phyloP scores from a whole-genome alignment of 2,797 vertebrate species.

The Acropternis orthonyx region DNA sequence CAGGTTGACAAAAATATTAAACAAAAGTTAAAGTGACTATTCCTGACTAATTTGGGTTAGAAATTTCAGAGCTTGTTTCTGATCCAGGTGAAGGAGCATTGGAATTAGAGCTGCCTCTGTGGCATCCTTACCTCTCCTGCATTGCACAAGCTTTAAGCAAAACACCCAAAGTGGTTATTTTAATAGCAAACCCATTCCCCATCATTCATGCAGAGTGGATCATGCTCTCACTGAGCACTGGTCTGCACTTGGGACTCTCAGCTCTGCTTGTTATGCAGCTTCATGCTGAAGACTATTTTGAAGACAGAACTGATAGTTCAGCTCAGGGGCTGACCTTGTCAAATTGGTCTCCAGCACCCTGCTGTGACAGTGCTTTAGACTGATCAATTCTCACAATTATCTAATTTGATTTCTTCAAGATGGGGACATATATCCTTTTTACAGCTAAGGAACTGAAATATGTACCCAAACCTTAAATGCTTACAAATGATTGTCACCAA shows the following conservation, averaged over 20 bases:
- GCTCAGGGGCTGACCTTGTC: accelerated
- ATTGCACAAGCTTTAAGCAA: not conserved
- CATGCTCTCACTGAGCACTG: accelerated
- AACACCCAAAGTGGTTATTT: not conserved
- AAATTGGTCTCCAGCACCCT: not conserved
- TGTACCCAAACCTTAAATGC: not conserved
- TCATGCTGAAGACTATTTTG: not conserved
- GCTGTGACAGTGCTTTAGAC: not conserved
- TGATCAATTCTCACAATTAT: not conserved
- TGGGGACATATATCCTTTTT: not conserved
- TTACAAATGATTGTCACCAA: not conserved
- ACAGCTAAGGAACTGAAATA: not conserved
- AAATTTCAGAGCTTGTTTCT: not conserved
- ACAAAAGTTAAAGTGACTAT: not conserved
- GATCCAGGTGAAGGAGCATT: not conserved
- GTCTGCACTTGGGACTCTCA: not conserved
- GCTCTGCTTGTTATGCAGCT: accelerated
- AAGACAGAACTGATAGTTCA: not conserved
- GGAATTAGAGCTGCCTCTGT: not conserved
- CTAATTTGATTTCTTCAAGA: not conserved
- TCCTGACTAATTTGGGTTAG: not conserved
- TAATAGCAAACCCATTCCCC: not conserved
- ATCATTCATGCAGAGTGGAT: accelerated
- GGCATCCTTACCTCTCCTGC: accelerated
- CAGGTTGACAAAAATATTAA: not conserved